Conservation (phyloP, 2,888 invertebrate genomes). For the Acanthosepion lycidas region DNA sequence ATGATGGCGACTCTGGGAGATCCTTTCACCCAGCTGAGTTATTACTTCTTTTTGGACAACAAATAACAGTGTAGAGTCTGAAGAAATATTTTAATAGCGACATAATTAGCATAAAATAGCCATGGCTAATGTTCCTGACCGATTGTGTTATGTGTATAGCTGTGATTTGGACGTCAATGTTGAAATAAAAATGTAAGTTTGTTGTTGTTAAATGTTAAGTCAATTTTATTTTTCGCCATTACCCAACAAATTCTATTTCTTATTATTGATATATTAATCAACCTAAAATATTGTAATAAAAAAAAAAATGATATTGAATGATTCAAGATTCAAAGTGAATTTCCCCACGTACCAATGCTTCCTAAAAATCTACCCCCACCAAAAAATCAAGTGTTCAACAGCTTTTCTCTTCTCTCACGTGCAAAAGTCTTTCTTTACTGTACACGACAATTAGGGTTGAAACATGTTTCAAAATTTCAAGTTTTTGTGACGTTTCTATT, state of each 20-base stretch:
- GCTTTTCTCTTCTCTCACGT: too few relatives aligned
- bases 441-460: too few relatives aligned
- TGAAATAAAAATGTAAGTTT: slow-evolving; percentile 91
- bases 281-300: background rate
- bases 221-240: background rate
- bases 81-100: background rate
- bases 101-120: slow-evolving; percentile 25
- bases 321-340: too few relatives aligned
- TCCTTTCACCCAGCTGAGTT: slow-evolving; percentile 4
- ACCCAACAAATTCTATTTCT: background rate
- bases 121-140: slow-evolving; percentile 61
- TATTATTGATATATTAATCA: background rate
- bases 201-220: background rate
- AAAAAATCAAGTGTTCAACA: too few relatives aligned
- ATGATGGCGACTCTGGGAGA: background rate
- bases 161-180: slow-evolving; percentile 90
- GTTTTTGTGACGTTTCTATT: background rate
- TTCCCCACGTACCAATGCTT: too few relatives aligned
- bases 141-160: slow-evolving; percentile 82
- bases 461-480: background rate
- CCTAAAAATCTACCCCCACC: too few relatives aligned
- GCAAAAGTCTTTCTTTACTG: too few relatives aligned
- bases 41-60: background rate
- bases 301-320: background rate
- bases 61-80: background rate